These are phyloP conservation scores for Hucho hucho DNA, from an alignment of 2,113 vertebrate species.

Conservation along the genomic window DNA sequence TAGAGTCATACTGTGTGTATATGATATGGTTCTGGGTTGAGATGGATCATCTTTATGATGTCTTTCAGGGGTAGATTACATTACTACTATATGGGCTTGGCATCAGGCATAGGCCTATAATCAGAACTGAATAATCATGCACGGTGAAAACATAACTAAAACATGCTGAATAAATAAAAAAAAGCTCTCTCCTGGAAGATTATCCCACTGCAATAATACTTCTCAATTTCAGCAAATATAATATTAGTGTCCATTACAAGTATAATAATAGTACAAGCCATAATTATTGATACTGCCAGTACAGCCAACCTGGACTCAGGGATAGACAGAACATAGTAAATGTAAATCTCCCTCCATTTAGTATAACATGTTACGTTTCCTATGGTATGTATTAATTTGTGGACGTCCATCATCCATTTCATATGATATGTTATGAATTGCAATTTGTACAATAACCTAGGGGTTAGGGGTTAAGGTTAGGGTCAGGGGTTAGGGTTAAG, in stretches of 20 bases:
- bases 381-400: too few relatives aligned
- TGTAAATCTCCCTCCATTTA: too few relatives aligned
- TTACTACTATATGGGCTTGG: not conserved
- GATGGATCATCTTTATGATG: too few relatives aligned
- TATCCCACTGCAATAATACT: not conserved
- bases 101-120: not conserved
- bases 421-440: too few relatives aligned
- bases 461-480: too few relatives aligned
- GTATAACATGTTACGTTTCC: too few relatives aligned
- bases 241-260: slow-evolving; percentile 1
- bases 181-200: not conserved
- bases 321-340: too few relatives aligned
- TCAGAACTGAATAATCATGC: not conserved
- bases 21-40: too few relatives aligned
- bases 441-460: too few relatives aligned
- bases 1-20: not conserved
- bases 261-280: not conserved
- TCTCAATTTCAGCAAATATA: not conserved
- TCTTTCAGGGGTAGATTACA: not conserved
- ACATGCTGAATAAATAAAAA: not conserved
- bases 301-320: not conserved
- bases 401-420: too few relatives aligned
- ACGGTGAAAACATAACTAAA: not conserved
- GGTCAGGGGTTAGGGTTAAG: too few relatives aligned
- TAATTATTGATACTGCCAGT: slow-evolving; percentile 1